These are phyloP conservation scores for Seira ritae DNA, from an alignment of 2,888 invertebrate species.

Conservation along the genomic window DNA sequence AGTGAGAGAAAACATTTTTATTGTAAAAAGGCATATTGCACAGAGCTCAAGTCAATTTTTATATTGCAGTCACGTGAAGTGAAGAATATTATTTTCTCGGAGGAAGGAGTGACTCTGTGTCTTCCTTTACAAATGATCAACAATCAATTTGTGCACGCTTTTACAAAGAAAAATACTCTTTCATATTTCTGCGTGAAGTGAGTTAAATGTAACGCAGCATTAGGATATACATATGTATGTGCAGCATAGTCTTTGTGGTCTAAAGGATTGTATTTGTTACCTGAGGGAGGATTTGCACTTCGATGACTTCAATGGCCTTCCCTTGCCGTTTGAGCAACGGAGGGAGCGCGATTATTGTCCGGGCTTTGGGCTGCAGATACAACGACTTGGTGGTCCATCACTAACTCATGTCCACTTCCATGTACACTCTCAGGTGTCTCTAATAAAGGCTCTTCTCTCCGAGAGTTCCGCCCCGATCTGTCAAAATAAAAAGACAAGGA, in stretches of 20 bases:
- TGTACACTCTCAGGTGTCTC: constrained; percentile 73
- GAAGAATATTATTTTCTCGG: constrained; percentile 13
- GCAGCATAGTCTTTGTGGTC: not conserved
- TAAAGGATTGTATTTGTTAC: constrained; percentile 74
- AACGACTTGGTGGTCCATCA: constrained; percentile 68
- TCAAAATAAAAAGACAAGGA: constrained; percentile 2
- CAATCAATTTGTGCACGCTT: constrained; percentile 45
- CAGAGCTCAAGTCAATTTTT: not conserved
- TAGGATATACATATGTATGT: too few relatives aligned
- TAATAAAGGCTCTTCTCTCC: constrained; percentile 72
- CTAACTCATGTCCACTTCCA: constrained; percentile 68
- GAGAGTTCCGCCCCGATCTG: constrained; percentile 68
- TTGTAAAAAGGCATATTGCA: not conserved
- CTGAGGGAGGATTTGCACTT: constrained; percentile 93
- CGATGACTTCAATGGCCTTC: constrained; percentile 88
- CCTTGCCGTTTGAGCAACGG: constrained; percentile 43
- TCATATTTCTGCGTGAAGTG: too few relatives aligned
- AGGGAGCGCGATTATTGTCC: constrained; percentile 64
- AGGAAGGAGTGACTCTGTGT: constrained; percentile 39
- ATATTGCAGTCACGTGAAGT: not conserved
- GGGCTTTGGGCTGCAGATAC: constrained; percentile 64
- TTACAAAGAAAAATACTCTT: too few relatives aligned
- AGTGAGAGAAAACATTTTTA: not conserved
- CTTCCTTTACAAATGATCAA: constrained; percentile 43
- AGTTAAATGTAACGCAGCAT: too few relatives aligned